A percentile compares a stretch with the other conserved stretches of the same genome.
phyloP scores from a whole-genome alignment of 2,113 vertebrate species.

The Craseonycteris thonglongyai region DNA sequence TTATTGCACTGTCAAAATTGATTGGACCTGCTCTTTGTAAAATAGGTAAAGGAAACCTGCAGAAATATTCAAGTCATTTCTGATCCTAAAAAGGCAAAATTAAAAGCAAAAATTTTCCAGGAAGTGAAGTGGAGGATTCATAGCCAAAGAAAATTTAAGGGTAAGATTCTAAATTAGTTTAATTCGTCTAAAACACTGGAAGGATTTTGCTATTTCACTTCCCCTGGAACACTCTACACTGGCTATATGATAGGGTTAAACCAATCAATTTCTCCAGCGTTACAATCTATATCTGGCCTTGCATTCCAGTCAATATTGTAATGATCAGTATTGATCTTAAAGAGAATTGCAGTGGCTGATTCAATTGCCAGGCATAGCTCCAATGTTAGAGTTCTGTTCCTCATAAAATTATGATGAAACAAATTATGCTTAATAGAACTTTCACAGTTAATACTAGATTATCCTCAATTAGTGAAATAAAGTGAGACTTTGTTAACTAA shows the following conservation, averaged over 20 bases:
- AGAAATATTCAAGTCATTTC: background rate
- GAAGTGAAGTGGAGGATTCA: background rate
- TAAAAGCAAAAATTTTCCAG: background rate
- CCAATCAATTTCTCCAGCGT: background rate
- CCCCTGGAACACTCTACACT: background rate
- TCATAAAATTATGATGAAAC: conserved; percentile 8
- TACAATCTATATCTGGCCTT: background rate
- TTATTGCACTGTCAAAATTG: background rate
- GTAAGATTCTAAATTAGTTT: background rate
- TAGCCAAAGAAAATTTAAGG: background rate
- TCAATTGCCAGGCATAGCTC: background rate
- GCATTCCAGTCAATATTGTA: background rate
- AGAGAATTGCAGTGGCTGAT: background rate
- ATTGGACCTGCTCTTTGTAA: background rate
- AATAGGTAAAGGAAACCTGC: background rate
- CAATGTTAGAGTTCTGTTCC: conserved; percentile 8
- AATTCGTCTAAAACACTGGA: background rate
- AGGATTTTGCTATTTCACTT: background rate
- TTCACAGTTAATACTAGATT: background rate
- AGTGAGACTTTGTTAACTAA: background rate
- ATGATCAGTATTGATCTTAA: background rate
- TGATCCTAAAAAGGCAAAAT: background rate
- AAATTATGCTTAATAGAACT: background rate
- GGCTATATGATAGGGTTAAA: background rate
- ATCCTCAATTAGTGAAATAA: background rate